Evolutionary conservation across 2,888 invertebrate species (phyloP).

Genomic region (Brachynemurus nebulosus): DNA sequence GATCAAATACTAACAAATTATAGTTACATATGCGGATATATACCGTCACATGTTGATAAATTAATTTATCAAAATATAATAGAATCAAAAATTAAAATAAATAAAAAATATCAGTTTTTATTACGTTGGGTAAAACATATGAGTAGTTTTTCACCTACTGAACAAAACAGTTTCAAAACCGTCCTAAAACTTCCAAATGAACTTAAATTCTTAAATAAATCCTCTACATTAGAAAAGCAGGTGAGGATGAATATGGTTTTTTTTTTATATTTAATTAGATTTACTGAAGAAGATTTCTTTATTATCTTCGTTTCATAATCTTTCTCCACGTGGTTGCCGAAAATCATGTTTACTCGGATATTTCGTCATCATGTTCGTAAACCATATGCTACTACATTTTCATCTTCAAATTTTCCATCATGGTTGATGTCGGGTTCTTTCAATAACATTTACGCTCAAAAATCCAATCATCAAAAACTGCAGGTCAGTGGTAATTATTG

Average conservation of each 20-base stretch:
- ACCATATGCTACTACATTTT: too few species aligned
- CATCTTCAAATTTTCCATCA: background rate
- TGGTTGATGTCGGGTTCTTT: background rate
- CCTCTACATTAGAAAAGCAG: background rate
- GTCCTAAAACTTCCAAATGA: background rate
- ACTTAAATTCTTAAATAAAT: background rate
- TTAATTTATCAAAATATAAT: constrained; percentile 29
- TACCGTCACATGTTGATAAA: constrained; percentile 38
- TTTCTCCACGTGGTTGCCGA: background rate
- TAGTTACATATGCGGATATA: constrained; percentile 44
- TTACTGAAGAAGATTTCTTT: too few species aligned
- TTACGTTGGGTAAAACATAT: constrained; percentile 48
- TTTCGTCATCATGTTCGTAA: too few species aligned
- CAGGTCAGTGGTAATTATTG: too few species aligned
- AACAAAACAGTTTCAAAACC: constrained; percentile 31
- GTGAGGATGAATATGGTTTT: too few species aligned
- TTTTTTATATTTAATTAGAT: too few species aligned
- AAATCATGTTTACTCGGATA: background rate
- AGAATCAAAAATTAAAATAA: constrained; percentile 23
- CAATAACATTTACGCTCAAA: too few species aligned
- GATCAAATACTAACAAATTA: constrained; percentile 35
- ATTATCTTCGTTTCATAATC: too few species aligned
- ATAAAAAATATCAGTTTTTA: constrained; percentile 34
- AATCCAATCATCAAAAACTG: too few species aligned
- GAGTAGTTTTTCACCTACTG: constrained; percentile 39